These are phyloP conservation scores for Phymanthus crucifer DNA, from an alignment of 92 coral and sea anemone genomes.

Conservation along the genomic window DNA sequence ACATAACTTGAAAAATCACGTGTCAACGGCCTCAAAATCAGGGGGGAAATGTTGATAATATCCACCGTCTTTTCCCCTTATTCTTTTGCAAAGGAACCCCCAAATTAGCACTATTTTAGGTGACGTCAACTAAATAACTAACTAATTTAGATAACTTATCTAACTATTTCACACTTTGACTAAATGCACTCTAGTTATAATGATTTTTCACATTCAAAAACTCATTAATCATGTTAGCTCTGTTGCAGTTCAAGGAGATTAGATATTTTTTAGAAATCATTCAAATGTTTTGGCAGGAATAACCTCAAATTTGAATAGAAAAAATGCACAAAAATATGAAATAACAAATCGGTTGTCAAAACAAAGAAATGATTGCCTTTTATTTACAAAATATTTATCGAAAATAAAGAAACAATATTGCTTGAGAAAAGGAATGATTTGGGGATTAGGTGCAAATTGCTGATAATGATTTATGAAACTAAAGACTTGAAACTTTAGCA, in stretches of 20 bases:
- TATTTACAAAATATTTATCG: not conserved
- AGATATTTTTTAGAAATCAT: not conserved
- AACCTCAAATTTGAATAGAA: not conserved
- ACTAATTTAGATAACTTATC: too few relatives aligned
- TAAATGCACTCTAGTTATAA: too few relatives aligned
- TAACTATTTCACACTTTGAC: not conserved
- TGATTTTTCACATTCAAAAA: too few relatives aligned
- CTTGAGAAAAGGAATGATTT: not conserved
- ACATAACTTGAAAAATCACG: not conserved
- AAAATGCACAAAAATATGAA: not conserved
- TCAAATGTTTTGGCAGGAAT: not conserved
- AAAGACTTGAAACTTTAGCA: too few relatives aligned
- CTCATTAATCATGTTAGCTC: not conserved
- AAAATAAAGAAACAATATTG: not conserved
- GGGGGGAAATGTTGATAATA: too few relatives aligned
- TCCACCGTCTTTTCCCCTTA: too few relatives aligned
- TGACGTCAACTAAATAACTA: too few relatives aligned
- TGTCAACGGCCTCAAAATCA: too few relatives aligned
- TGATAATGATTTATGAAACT: not conserved
- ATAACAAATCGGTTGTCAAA: not conserved
- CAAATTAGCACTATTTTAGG: too few relatives aligned
- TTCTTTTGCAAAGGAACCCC: too few relatives aligned
- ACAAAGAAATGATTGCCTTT: not conserved
- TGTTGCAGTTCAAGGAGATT: not conserved
- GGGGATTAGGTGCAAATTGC: not conserved